Conservation (phyloP, 2,797 vertebrate genomes). For the Hoplostethus mediterraneus region DNA sequence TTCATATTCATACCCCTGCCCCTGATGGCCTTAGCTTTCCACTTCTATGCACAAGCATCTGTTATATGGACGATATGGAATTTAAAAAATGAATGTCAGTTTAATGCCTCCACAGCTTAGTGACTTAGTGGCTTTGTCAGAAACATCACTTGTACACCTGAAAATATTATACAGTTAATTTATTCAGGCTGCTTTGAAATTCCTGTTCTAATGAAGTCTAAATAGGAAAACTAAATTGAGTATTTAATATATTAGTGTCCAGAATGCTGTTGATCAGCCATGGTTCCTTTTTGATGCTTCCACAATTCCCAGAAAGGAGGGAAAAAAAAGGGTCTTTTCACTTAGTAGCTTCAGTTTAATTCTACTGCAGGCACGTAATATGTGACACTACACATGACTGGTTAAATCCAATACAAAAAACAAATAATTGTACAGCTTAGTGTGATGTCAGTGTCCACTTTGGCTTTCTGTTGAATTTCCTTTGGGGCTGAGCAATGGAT, state of each 20-base stretch:
- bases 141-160: conserved; percentile 70
- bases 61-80: conserved; percentile 59
- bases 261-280: conserved; percentile 83
- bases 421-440: conserved; percentile 63
- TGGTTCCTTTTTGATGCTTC: conserved; percentile 67
- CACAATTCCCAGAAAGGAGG: conserved; percentile 44
- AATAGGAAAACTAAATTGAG: conserved; percentile 50
- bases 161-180: conserved; percentile 79
- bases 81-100: conserved; percentile 74
- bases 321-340: conserved; percentile 46
- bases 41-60: conserved; percentile 82
- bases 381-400: conserved; percentile 60
- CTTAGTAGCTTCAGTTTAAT: conserved; percentile 45
- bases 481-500: conserved; percentile 79
- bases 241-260: conserved; percentile 74
- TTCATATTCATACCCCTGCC: conserved; percentile 28
- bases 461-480: conserved; percentile 56
- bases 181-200: conserved; percentile 74
- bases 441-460: conserved; percentile 73
- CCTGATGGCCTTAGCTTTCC: conserved; percentile 82
- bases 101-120: conserved; percentile 72
- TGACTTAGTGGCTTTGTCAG: conserved; percentile 71
- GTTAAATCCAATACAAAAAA: conserved; percentile 45
- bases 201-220: conserved; percentile 49
- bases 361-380: conserved; percentile 58